Percentiles rank a stretch among this genome's conserved stretches.
phyloP scores from a whole-genome alignment of 2,113 vertebrate genomes.

The Bostrychus sinensis region DNA sequence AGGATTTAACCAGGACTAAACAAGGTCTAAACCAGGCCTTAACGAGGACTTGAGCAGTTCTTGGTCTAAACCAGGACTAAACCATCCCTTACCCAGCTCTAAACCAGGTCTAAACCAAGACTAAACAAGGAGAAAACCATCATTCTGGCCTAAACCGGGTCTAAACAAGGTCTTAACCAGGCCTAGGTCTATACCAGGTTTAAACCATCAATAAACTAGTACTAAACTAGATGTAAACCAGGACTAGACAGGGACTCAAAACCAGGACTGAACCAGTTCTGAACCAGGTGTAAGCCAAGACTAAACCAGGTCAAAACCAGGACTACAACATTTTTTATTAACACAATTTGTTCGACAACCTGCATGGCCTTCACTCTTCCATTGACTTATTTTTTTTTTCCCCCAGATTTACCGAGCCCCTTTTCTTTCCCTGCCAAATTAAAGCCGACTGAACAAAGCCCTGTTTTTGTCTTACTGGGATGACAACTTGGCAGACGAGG shows the following conservation, averaged over 20 bases:
- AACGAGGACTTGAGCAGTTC: too few species aligned
- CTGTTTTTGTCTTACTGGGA: constrained; percentile 54
- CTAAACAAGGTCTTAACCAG: background rate
- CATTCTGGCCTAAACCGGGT: too few species aligned
- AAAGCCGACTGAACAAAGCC: constrained; percentile 63
- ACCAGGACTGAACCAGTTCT: background rate
- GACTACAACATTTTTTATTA: constrained; percentile 40
- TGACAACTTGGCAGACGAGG: constrained; percentile 62
- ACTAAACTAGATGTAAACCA: constrained; percentile 3
- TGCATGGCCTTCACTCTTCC: constrained; percentile 44
- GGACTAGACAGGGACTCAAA: background rate
- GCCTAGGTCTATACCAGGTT: background rate
- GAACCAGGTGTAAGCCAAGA: background rate
- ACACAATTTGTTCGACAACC: constrained; percentile 57
- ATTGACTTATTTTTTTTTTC: constrained; percentile 28
- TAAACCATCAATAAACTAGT: too few species aligned
- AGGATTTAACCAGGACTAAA: background rate
- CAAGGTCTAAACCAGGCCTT: background rate
- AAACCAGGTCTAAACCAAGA: background rate
- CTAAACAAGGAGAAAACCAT: constrained; percentile 13
- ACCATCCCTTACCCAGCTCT: too few species aligned
- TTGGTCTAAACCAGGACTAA: background rate
- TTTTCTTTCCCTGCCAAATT: constrained; percentile 47
- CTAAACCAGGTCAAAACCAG: constrained; percentile 4
- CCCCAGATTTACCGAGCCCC: constrained; percentile 37